phyloP scores from a whole-genome alignment of 53 echinoderm and acorn worm species.

The Echinometra lucunter region DNA sequence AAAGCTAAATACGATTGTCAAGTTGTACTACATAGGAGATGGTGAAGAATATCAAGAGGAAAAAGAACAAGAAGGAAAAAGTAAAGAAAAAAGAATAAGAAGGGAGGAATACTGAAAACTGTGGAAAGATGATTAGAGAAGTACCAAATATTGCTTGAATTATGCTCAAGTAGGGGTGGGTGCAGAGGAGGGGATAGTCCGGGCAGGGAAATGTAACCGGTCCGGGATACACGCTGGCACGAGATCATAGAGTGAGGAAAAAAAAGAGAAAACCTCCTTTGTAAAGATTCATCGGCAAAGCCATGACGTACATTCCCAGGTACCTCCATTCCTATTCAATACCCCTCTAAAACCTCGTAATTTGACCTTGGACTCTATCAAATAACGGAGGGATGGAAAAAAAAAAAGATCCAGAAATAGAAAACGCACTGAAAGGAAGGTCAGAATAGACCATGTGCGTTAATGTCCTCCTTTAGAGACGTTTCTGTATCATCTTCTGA shows the following conservation, averaged over 20 bases:
- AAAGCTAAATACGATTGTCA: no score
- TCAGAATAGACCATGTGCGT: slow-evolving; percentile 17
- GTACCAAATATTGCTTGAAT: neutral
- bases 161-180: neutral
- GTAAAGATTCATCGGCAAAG: slow-evolving; percentile 5
- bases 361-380: slow-evolving; percentile 14
- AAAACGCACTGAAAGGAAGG: slow-evolving; percentile 6
- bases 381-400: slow-evolving; percentile 22
- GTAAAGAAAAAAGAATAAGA: neutral
- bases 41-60: no score
- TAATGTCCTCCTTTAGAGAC: neutral
- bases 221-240: neutral
- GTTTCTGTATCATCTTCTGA: no score
- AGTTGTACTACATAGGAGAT: neutral
- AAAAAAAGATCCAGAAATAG: slow-evolving; percentile 30
- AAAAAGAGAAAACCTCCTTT: neutral
- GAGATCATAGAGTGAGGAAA: neutral
- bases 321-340: neutral
- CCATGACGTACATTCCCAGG: slow-evolving; percentile 37
- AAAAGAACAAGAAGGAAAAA: neutral
- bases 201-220: no score
- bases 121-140: neutral
- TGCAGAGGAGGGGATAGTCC: neutral
- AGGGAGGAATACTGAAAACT: neutral
- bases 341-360: neutral